Percentiles rank a stretch among this genome's conserved stretches.
phyloP scores from a whole-genome alignment of 2,113 vertebrate genomes.

The Verasper variegatus region DNA sequence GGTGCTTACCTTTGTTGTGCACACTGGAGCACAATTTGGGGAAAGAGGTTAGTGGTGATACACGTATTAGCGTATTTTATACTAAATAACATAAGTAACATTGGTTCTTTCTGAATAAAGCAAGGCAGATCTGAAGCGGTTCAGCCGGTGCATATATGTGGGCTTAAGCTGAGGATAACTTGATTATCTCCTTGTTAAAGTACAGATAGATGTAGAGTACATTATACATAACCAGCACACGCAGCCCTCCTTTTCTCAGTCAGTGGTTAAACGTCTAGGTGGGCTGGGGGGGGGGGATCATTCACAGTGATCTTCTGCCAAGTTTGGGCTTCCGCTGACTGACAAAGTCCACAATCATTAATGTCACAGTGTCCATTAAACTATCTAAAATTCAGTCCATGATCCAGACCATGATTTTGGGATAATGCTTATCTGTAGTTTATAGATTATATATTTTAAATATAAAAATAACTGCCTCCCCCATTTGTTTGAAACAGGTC shows the following conservation, averaged over 20 bases:
- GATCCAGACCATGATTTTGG: constrained; percentile 23
- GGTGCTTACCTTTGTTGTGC: constrained; percentile 37
- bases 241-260: background rate
- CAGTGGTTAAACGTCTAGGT: background rate
- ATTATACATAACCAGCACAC: background rate
- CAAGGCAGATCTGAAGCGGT: background rate
- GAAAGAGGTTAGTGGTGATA: constrained; percentile 34
- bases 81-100: background rate
- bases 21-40: constrained; percentile 2
- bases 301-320: constrained; percentile 72
- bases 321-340: constrained; percentile 25
- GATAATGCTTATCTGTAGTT: constrained; percentile 35
- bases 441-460: constrained; percentile 49
- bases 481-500: constrained; percentile 5
- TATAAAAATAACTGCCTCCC: constrained; percentile 66
- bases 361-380: constrained; percentile 61
- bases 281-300: background rate
- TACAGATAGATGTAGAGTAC: constrained; percentile 37
- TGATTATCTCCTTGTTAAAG: background rate
- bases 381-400: constrained; percentile 30
- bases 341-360: constrained; percentile 49
- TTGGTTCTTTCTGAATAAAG: constrained; percentile 2
- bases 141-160: background rate
- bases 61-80: background rate
- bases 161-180: background rate